Base-by-base conservation (phyloP, 2,797 vertebrate species). In the Dryobates pubescens region DNA sequence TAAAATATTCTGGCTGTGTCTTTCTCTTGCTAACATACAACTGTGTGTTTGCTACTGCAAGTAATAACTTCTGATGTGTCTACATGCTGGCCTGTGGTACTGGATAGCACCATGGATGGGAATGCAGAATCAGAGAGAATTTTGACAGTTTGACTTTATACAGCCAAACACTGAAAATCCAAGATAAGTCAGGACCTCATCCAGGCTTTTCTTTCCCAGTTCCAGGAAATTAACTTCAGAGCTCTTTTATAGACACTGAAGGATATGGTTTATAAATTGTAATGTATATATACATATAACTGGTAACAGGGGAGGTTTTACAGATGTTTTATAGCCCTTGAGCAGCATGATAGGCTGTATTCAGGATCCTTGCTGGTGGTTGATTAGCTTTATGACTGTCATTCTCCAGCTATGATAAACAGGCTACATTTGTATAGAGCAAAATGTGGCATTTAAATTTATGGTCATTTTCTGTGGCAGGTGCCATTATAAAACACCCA, bases 21-120 rank as follows among this genome's bases (percentile, higher is more conserved):
- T 49, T 4, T 71, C 17, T 78, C 51, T 72, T 47, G 4, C 30
- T 61, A 79, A 54, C 17, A 30, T 4, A 2, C 30, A 71, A 51
- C 17, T 15, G 7, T 7, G 5, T 51, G 13, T 73, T 85, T 76
- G 11, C 19, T 79, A 15, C 15, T 7, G 5, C 5, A 53, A 26
- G 6, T 65, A 20, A 23, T 30, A 72, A 36, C 4, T 54, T 64
- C 59, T 54, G 75, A 58, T 29, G 29, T 9, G 13, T 76, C 8
- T 58, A 20, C 22, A 63, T 29, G 17, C 5, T 56, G 27, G 36
- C 6, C 17, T 85, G 36, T 45, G n/a, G 19, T 47, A 56, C 6
- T 30, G 36, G 12, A 16, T 6, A 83, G 16, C 32, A 56, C 7
- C 17, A 36, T 0, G 3, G 36, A 20, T 1, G 2, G 29, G 57